A percentile compares a stretch with the other conserved stretches of the same genome.
Evolutionary conservation across 1,140 invertebrate species (phyloP).

Genomic region (Philotrypesis tridentata): DNA sequence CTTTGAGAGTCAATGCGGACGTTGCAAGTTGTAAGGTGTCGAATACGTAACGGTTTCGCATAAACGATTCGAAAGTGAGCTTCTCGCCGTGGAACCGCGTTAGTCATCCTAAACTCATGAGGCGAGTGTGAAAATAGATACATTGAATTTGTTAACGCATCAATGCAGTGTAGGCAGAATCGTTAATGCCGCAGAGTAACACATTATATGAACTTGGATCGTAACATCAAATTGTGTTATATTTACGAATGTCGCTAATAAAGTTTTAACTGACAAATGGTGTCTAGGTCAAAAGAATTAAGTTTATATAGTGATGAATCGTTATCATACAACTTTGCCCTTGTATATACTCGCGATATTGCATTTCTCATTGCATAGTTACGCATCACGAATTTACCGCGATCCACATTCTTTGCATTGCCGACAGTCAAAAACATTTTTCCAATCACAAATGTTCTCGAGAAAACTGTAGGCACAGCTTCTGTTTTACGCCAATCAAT

Average conservation of each 20-base stretch:
- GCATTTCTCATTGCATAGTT: neutral
- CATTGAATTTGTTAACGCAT: neutral
- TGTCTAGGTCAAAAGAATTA: constrained; percentile 41
- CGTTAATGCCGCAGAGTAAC: no score
- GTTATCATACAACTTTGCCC: constrained; percentile 15
- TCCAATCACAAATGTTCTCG: neutral
- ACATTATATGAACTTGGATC: neutral
- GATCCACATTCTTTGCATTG: neutral
- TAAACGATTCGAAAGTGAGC: neutral
- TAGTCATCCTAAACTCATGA: neutral
- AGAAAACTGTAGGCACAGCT: neutral
- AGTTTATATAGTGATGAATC: constrained; percentile 31
- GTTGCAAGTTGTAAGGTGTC: neutral
- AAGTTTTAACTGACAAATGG: constrained; percentile 35
- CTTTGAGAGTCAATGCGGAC: no score
- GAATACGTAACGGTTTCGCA: no score
- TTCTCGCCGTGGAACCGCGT: neutral
- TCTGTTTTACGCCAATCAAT: no score
- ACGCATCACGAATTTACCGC: neutral
- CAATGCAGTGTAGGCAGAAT: neutral
- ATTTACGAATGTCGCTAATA: constrained; percentile 20
- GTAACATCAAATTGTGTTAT: constrained; percentile 8
- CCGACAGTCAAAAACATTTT: neutral
- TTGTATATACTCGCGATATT: constrained; percentile 19
- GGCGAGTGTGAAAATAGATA: neutral